phyloP scores from a whole-genome alignment of 2,113 vertebrate genomes.

The Psophia crepitans region DNA sequence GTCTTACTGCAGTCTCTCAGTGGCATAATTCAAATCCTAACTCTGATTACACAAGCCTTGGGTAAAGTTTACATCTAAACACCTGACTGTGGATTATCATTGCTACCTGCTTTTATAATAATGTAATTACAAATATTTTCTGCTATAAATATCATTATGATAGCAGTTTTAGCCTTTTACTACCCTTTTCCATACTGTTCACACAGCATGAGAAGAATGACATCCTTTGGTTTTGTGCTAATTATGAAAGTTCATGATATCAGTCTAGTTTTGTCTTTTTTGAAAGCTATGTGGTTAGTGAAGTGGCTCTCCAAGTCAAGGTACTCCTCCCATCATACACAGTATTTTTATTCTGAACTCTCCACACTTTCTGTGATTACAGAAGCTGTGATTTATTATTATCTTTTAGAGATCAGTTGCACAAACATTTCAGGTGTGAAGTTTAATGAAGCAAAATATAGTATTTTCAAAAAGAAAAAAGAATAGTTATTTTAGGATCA shows the following conservation, averaged over 20 bases:
- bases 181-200: not conserved
- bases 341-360: not conserved
- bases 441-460: not conserved
- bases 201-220: not conserved
- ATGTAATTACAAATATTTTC: not conserved
- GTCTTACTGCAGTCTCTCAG: not conserved
- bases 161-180: not conserved
- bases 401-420: not conserved
- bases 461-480: conserved; percentile 9
- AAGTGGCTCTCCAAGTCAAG: not conserved
- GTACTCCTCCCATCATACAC: not conserved
- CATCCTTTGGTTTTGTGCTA: not conserved
- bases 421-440: not conserved
- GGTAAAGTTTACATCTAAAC: not conserved
- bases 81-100: not conserved
- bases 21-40: not conserved
- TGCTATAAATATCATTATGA: not conserved
- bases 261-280: not conserved
- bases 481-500: not conserved
- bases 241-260: not conserved
- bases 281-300: not conserved
- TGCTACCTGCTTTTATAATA: not conserved
- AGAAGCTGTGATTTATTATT: not conserved
- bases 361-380: not conserved
- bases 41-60: not conserved